phyloP scores from a whole-genome alignment of 2,888 invertebrate genomes.

The Zhuqinia jingwanae region DNA sequence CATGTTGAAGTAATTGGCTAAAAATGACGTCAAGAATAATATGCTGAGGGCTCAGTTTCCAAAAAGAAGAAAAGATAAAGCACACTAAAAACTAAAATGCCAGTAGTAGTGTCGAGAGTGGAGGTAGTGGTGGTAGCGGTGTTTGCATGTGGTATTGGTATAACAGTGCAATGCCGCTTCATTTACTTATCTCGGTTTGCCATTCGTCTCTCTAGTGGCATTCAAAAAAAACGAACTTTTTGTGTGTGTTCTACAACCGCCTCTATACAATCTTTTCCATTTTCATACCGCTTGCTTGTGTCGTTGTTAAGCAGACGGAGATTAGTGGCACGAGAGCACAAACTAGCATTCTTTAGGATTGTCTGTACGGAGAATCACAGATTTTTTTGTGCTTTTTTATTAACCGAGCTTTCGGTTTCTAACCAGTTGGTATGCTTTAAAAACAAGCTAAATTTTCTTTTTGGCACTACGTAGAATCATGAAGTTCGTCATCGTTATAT shows the following conservation, averaged over 20 bases:
- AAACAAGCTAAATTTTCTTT: neutral
- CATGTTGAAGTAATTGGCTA: too few relatives aligned
- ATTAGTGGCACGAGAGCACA: neutral
- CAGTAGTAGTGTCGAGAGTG: too few relatives aligned
- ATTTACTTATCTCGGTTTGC: conserved; percentile 17
- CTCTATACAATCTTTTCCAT: neutral
- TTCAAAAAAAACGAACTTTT: neutral
- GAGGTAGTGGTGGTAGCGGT: too few relatives aligned
- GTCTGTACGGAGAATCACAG: too few relatives aligned
- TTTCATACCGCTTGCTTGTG: neutral
- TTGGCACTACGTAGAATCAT: neutral
- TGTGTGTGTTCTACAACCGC: too few relatives aligned
- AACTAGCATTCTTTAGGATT: too few relatives aligned
- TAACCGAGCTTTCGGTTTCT: neutral
- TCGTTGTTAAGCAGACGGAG: neutral
- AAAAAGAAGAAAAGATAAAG: too few relatives aligned
- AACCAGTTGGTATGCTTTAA: neutral
- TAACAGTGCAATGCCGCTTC: neutral
- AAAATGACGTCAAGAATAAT: too few relatives aligned
- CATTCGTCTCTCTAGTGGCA: neutral
- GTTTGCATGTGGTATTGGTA: neutral
- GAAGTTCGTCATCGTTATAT: too few relatives aligned
- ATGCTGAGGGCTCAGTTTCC: too few relatives aligned
- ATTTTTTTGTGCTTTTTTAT: neutral
- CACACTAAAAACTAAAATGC: too few relatives aligned